These are phyloP conservation scores for Daphoenositta chrysoptera DNA, from an alignment of 2,113 vertebrate genomes.

Conservation along the genomic window DNA sequence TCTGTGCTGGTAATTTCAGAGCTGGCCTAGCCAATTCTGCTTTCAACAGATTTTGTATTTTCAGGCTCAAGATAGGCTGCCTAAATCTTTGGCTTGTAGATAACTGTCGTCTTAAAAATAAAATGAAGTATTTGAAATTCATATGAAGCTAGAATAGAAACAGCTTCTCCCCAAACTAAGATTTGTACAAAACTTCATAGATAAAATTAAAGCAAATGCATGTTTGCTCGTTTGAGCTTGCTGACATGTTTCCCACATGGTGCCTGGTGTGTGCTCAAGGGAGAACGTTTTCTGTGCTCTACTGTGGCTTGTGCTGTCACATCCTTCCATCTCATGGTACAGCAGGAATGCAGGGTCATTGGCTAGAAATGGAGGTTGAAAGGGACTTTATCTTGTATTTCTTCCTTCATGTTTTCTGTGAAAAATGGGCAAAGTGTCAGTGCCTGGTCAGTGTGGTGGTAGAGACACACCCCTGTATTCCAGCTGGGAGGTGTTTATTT, in stretches of 20 bases:
- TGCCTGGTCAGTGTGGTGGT: not conserved
- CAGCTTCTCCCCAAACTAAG: not conserved
- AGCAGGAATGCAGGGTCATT: not conserved
- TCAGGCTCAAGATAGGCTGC: not conserved
- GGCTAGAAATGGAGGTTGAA: not conserved
- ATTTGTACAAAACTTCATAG: not conserved
- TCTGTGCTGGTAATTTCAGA: not conserved
- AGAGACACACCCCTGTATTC: accelerated
- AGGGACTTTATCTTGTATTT: not conserved
- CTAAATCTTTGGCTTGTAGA: not conserved
- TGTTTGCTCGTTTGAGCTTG: not conserved
- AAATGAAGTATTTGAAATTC: conserved; percentile 40
- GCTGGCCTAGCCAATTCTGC: not conserved
- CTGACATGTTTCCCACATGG: not conserved
- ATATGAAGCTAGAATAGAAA: not conserved
- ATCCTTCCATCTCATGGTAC: not conserved
- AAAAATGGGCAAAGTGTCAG: not conserved
- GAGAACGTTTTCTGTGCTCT: not conserved
- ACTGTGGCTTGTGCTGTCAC: not conserved
- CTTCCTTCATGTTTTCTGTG: not conserved
- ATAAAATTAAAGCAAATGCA: not conserved
- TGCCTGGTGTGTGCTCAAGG: not conserved
- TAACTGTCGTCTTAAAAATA: conserved; percentile 17
- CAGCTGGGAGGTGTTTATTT: not conserved
- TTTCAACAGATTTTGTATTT: conserved; percentile 48